Evolutionary conservation across 2,113 vertebrate species (phyloP).

Genomic region (Holacanthus passer): DNA sequence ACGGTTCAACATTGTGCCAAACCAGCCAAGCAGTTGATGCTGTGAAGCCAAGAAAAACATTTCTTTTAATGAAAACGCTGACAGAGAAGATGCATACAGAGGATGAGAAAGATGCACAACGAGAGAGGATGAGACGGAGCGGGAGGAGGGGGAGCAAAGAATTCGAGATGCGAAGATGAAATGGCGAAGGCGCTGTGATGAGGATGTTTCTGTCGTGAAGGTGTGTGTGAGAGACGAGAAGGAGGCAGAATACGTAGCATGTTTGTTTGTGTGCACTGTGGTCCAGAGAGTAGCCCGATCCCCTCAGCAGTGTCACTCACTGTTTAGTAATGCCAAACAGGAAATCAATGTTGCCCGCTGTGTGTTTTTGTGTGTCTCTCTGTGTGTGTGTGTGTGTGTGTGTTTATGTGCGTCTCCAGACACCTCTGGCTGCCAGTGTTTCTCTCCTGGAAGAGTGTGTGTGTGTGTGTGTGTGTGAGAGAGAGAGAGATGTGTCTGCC

Average conservation of each 20-base stretch:
- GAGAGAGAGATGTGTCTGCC: constrained; percentile 37
- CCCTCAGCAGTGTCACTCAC: constrained; percentile 69
- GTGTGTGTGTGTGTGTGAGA: constrained; percentile 21
- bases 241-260: constrained; percentile 19
- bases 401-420: constrained; percentile 57
- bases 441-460: constrained; percentile 37
- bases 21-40: constrained; percentile 50
- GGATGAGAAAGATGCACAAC: constrained; percentile 30
- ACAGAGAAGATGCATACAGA: constrained; percentile 23
- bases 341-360: constrained; percentile 75
- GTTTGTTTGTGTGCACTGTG: constrained; percentile 55
- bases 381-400: constrained; percentile 19
- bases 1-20: constrained; percentile 49
- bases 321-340: constrained; percentile 75
- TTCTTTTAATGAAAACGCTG: constrained; percentile 61
- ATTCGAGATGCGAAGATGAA: constrained; percentile 49
- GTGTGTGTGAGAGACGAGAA: constrained; percentile 23
- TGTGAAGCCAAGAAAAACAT: constrained; percentile 49
- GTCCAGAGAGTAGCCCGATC: constrained; percentile 58
- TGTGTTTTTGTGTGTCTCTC: constrained; percentile 37
- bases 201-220: constrained; percentile 20
- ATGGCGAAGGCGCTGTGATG: constrained; percentile 13
- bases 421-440: constrained; percentile 65
- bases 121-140: constrained; percentile 29
- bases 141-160: constrained; percentile 13